Conservation (phyloP, 2,113 vertebrate species). For the Todiramphus saurophagus region DNA sequence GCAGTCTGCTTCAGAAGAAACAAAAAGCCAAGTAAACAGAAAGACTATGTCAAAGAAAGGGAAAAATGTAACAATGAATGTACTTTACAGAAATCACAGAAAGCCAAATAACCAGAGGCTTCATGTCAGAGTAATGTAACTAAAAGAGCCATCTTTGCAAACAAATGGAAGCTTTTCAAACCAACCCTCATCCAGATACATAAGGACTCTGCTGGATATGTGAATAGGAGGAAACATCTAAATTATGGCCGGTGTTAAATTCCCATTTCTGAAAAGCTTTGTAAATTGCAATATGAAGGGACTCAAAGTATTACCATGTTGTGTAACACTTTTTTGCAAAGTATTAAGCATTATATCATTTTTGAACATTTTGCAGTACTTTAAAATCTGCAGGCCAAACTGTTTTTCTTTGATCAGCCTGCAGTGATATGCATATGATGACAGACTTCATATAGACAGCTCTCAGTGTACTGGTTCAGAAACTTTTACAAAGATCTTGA, state of each 20-base stretch:
- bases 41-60: neutral
- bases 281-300: neutral
- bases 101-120: neutral
- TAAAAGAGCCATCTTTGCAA: neutral
- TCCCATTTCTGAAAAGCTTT: neutral
- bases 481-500: neutral
- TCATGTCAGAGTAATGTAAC: neutral
- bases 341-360: neutral
- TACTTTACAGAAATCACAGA: neutral
- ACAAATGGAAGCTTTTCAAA: neutral
- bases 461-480: neutral
- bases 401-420: slow-evolving; percentile 31
- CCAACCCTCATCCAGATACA: neutral
- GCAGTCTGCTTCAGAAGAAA: neutral
- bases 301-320: neutral
- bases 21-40: neutral
- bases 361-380: slow-evolving; percentile 26
- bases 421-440: neutral
- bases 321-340: neutral
- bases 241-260: neutral
- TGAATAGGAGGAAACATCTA: neutral
- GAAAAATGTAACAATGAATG: neutral
- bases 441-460: neutral
- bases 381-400: slow-evolving; percentile 24
- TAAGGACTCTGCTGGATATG: neutral